Conservation (phyloP, 2,113 vertebrate species). For the Hippocampus barbouri region DNA sequence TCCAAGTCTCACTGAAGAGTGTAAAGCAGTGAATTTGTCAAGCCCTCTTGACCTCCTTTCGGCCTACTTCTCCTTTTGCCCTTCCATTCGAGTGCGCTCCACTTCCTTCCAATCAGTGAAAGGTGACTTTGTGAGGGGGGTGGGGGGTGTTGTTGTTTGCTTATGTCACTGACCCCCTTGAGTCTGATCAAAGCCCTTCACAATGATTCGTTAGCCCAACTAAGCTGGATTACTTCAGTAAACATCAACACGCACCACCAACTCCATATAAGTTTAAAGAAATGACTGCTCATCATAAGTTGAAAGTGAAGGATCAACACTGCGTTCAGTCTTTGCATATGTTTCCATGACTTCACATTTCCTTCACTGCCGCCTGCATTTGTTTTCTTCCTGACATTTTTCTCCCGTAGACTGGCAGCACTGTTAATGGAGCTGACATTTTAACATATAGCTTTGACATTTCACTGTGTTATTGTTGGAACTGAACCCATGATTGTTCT, state of each 20-base stretch:
- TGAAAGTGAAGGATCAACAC: neutral
- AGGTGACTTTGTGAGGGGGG: constrained; percentile 46
- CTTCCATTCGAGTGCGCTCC: constrained; percentile 9
- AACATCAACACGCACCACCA: constrained; percentile 1
- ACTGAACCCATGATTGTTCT: constrained; percentile 54
- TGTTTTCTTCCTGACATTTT: constrained; percentile 66
- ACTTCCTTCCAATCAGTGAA: constrained; percentile 53
- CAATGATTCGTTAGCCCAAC: constrained; percentile 20
- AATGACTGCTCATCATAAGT: neutral
- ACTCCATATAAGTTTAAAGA: neutral
- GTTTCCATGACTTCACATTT: constrained; percentile 30
- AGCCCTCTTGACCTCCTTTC: neutral
- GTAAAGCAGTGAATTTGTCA: neutral
- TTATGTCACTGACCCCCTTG: constrained; percentile 45
- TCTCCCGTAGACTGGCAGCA: constrained; percentile 55
- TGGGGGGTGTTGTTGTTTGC: constrained; percentile 1
- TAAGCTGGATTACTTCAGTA: constrained; percentile 18
- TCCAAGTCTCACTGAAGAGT: neutral
- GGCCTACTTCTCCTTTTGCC: neutral
- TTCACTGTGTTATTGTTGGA: constrained; percentile 60
- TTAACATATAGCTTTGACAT: constrained; percentile 71
- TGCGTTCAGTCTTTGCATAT: constrained; percentile 22
- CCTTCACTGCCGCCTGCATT: constrained; percentile 38
- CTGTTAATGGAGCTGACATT: constrained; percentile 70
- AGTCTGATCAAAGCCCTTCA: constrained; percentile 52